A percentile compares a stretch with the other conserved stretches of the same genome.
Conservation (phyloP, 2,797 vertebrate species). For the Cirrhinus mrigala region DNA sequence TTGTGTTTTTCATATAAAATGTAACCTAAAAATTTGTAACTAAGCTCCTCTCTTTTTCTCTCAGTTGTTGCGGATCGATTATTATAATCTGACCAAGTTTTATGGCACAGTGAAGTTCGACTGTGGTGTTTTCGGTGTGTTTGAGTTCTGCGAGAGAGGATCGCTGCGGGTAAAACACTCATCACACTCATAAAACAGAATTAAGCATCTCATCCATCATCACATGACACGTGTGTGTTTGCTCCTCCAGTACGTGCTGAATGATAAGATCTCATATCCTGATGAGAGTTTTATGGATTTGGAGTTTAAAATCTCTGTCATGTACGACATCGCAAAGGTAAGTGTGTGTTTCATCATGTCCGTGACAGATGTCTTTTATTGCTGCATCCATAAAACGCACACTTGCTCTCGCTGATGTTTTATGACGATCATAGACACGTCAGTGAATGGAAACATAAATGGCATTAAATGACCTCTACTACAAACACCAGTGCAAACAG, state of each 20-base stretch:
- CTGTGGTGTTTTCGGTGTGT: conserved; percentile 87
- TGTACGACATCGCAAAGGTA: conserved; percentile 97
- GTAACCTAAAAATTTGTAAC: not conserved
- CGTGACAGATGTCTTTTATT: not conserved
- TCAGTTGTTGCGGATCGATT: conserved; percentile 86
- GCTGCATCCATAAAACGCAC: not conserved
- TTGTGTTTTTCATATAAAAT: not conserved
- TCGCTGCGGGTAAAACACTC: conserved; percentile 88
- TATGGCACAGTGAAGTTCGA: conserved; percentile 90
- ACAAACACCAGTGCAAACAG: not conserved
- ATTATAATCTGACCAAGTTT: conserved; percentile 91
- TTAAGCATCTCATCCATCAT: not conserved
- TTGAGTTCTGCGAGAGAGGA: conserved; percentile 93
- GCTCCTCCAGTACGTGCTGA: conserved; percentile 86
- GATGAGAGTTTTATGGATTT: conserved; percentile 95
- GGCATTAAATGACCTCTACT: not conserved
- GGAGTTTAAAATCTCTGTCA: conserved; percentile 96
- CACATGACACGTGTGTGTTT: conserved; percentile 1
- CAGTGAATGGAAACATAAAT: not conserved
- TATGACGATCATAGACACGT: not conserved
- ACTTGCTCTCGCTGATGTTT: not conserved
- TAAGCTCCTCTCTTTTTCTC: not conserved
- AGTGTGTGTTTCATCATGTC: not conserved
- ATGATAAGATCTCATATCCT: conserved; percentile 93
- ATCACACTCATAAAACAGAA: conserved; percentile 1